These are phyloP conservation scores for Xyrichtys novacula DNA, from an alignment of 2,797 vertebrate genomes.

Conservation along the genomic window DNA sequence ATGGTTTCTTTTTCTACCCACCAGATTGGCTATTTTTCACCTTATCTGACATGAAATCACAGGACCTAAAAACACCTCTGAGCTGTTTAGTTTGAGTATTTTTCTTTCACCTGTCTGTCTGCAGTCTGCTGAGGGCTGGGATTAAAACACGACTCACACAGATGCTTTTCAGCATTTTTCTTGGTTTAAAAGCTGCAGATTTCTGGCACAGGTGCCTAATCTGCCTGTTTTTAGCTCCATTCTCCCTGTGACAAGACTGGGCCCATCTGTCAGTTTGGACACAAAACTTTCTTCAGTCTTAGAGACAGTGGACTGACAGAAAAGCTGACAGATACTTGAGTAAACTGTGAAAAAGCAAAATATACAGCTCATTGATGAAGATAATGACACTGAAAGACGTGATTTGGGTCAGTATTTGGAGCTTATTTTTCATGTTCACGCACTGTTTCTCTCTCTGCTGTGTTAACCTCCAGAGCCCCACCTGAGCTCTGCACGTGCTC, in stretches of 20 bases:
- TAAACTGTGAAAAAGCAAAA: conserved; percentile 13
- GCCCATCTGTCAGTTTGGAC: conserved; percentile 51
- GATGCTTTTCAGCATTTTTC: conserved; percentile 8
- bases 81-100: not conserved
- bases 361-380: conserved; percentile 5
- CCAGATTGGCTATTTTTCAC: not conserved
- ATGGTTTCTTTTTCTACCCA: not conserved
- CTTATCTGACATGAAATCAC: conserved; percentile 4
- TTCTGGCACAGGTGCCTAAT: conserved; percentile 65
- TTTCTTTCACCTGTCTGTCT: not conserved
- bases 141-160: not conserved
- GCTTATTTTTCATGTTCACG: conserved; percentile 7
- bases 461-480: conserved; percentile 20
- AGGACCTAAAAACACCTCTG: conserved; percentile 3
- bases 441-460: not conserved
- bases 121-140: not conserved
- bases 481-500: conserved; percentile 4
- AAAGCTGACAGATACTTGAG: conserved; percentile 9
- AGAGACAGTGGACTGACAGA: conserved; percentile 11
- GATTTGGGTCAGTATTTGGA: conserved; percentile 15
- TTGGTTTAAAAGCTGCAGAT: not conserved
- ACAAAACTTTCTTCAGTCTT: conserved; percentile 34
- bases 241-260: conserved; percentile 46
- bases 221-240: conserved; percentile 30
- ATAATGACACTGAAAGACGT: conserved; percentile 6